These are phyloP conservation scores for Arion vulgaris DNA, from an alignment of 1,140 invertebrate genomes.

Conservation along the genomic window DNA sequence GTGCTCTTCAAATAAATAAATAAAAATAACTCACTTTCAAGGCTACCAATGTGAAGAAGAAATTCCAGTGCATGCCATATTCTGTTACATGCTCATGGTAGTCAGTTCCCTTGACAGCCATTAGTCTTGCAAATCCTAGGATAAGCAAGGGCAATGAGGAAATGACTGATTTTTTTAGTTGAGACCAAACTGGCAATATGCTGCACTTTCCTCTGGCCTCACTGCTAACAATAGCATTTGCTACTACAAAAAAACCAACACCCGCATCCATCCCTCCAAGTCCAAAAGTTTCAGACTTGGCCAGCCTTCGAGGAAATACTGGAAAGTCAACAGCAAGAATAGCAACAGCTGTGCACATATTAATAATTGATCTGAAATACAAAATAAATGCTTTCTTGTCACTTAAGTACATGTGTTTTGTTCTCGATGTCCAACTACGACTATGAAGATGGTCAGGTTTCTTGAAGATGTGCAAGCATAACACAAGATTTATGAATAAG, in stretches of 20 bases:
- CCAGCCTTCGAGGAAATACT: slow-evolving; percentile 85
- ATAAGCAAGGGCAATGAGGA: slow-evolving; percentile 66
- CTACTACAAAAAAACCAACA: slow-evolving; percentile 90
- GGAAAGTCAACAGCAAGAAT: slow-evolving; percentile 95
- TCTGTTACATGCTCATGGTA: slow-evolving; percentile 92
- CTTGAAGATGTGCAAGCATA: not conserved
- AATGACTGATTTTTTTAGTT: slow-evolving; percentile 45
- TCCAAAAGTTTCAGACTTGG: slow-evolving; percentile 90
- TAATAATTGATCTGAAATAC: slow-evolving; percentile 76
- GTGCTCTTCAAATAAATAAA: too few species aligned
- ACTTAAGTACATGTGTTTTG: not conserved
- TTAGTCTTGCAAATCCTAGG: slow-evolving; percentile 81
- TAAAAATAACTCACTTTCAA: slow-evolving; percentile 77
- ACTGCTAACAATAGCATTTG: slow-evolving; percentile 85
- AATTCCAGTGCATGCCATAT: slow-evolving; percentile 98
- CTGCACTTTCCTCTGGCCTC: slow-evolving; percentile 70
- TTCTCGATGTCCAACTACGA: not conserved
- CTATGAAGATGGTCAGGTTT: not conserved
- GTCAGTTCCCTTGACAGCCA: slow-evolving; percentile 74
- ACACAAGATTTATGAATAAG: slow-evolving; percentile 26
- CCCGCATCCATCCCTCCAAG: slow-evolving; percentile 95
- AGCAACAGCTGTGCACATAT: slow-evolving; percentile 83
- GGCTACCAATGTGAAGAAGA: slow-evolving; percentile 91
- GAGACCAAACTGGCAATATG: slow-evolving; percentile 6
- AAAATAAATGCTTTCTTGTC: slow-evolving; percentile 55